A percentile compares a stretch with the other conserved stretches of the same genome.
phyloP scores from a whole-genome alignment of 2,113 vertebrate genomes.

The Bubo blakistoni region DNA sequence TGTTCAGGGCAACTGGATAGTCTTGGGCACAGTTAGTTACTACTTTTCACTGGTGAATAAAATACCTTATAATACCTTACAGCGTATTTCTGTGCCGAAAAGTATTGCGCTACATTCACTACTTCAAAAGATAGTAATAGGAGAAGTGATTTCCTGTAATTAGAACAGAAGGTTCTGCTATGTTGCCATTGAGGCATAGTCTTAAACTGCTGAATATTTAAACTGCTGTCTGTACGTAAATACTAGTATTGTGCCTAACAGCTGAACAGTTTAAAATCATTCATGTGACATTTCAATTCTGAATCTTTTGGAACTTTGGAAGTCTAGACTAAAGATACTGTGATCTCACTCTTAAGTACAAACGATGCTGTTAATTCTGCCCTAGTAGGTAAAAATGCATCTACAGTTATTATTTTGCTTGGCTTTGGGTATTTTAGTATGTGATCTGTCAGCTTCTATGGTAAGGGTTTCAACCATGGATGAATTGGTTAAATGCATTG shows the following conservation, averaged over 20 bases:
- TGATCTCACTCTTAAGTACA: background rate
- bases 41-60: background rate
- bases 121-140: background rate
- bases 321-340: background rate
- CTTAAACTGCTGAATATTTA: background rate
- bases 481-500: background rate
- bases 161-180: background rate
- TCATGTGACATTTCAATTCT: background rate
- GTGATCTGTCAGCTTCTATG: background rate
- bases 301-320: background rate
- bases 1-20: background rate
- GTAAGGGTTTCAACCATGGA: background rate
- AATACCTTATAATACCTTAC: background rate
- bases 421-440: background rate
- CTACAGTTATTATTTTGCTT: background rate
- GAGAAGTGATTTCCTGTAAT: background rate
- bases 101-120: background rate
- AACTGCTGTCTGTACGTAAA: background rate
- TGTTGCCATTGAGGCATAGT: background rate
- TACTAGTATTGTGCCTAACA: background rate
- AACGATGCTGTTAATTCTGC: background rate
- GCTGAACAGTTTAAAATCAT: background rate
- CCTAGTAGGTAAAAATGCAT: background rate
- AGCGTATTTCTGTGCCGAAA: background rate
- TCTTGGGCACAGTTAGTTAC: background rate